Conservation (phyloP, 2,888 invertebrate species). For the Cetonia aurata region DNA sequence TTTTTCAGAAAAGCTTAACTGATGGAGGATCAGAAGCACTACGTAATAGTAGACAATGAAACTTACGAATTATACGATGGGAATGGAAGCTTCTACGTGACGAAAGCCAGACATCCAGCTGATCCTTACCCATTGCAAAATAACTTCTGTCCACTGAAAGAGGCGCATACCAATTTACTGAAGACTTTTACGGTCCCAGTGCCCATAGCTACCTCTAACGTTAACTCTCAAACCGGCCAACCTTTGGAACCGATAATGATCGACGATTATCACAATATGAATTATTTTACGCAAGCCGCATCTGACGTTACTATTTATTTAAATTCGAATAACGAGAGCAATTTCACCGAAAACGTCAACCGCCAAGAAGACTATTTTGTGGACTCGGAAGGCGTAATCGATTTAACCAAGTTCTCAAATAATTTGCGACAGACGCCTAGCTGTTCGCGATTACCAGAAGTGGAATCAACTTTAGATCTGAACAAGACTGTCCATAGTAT, state of each 20-base stretch:
- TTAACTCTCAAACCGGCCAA: slow-evolving; percentile 17
- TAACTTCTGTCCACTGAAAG: slow-evolving; percentile 1
- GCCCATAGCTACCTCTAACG: neutral
- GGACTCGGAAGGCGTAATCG: slow-evolving; percentile 34
- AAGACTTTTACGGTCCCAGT: neutral
- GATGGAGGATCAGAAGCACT: slow-evolving; percentile 36
- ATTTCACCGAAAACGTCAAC: slow-evolving; percentile 25
- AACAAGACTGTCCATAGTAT: neutral
- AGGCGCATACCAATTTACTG: neutral
- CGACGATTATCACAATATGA: slow-evolving; percentile 40
- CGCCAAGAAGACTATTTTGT: slow-evolving; percentile 12
- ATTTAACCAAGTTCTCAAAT: slow-evolving; percentile 35
- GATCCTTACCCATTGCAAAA: slow-evolving; percentile 18
- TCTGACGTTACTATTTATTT: slow-evolving; percentile 42
- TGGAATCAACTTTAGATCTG: slow-evolving; percentile 27
- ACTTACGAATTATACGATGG: slow-evolving; percentile 41
- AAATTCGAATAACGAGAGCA: slow-evolving; percentile 36
- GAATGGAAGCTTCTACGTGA: slow-evolving; percentile 41
- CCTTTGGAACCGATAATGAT: slow-evolving; percentile 43
- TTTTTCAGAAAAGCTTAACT: neutral
- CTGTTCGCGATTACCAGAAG: slow-evolving; percentile 28
- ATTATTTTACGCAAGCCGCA: slow-evolving; percentile 41
- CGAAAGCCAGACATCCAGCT: slow-evolving; percentile 25
- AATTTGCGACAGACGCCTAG: slow-evolving; percentile 10
- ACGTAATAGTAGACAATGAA: slow-evolving; percentile 41